Evolutionary conservation across 2,888 invertebrate genomes (phyloP).

Genomic region (Nemapogon koenigi): DNA sequence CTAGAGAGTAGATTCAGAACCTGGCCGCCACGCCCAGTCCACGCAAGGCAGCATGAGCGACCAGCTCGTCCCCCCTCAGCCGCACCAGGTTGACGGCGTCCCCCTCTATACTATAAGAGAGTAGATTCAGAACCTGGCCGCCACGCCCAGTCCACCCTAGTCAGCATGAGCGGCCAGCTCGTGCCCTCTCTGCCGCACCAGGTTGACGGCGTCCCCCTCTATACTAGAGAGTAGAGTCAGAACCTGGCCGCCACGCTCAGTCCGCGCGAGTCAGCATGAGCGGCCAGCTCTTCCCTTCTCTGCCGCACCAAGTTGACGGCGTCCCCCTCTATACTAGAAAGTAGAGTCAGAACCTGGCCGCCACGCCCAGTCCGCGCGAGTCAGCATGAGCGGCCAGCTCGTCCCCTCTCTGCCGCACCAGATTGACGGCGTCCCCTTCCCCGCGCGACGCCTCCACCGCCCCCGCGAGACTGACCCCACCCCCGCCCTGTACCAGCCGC

Average conservation of each 20-base stretch:
- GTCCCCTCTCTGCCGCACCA: slow-evolving; percentile 70
- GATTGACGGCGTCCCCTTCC: slow-evolving; percentile 69
- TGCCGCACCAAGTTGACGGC: slow-evolving; percentile 75
- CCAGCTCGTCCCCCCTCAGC: slow-evolving; percentile 12
- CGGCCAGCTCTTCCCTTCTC: slow-evolving; percentile 50
- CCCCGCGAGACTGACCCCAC: slow-evolving; percentile 15
- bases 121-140: slow-evolving; percentile 63
- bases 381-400: slow-evolving; percentile 73
- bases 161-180: slow-evolving; percentile 73
- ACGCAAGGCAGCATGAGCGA: too few relatives aligned
- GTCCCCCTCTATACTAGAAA: slow-evolving; percentile 57
- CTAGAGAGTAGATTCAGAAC: too few relatives aligned
- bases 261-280: slow-evolving; percentile 30
- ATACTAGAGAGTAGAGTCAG: slow-evolving; percentile 29
- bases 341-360: slow-evolving; percentile 63
- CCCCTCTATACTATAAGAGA: slow-evolving; percentile 10
- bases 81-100: slow-evolving; percentile 74
- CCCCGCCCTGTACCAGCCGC: not conserved
- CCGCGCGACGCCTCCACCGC: slow-evolving; percentile 19
- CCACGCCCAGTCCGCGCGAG: slow-evolving; percentile 73
- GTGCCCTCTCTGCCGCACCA: slow-evolving; percentile 70
- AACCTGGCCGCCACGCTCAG: slow-evolving; percentile 73
- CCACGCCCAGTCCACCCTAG: slow-evolving; percentile 73
- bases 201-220: slow-evolving; percentile 62
- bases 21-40: too few relatives aligned